These are phyloP conservation scores for Listrodromus nycthemerus DNA, from an alignment of 2,888 invertebrate genomes.

Conservation along the genomic window DNA sequence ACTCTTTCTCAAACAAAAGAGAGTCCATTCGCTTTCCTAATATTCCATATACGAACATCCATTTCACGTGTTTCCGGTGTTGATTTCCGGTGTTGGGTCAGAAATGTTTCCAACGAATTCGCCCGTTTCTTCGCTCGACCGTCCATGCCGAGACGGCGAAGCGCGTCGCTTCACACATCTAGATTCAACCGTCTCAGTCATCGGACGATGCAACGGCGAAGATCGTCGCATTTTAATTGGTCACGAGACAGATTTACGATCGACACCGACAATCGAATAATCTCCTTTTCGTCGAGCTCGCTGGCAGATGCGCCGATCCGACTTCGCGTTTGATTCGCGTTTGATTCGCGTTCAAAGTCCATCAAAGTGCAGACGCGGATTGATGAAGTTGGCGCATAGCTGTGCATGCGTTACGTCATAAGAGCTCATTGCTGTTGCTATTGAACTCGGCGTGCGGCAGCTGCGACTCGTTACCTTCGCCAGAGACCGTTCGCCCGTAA, in stretches of 20 bases:
- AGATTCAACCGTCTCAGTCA: not conserved
- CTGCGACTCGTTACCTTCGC: constrained; percentile 75
- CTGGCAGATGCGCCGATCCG: not conserved
- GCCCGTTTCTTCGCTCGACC: too few relatives aligned
- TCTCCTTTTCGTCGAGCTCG: not conserved
- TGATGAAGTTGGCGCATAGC: constrained; percentile 32
- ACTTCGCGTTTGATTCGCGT: not conserved
- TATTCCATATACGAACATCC: too few relatives aligned
- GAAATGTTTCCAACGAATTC: too few relatives aligned
- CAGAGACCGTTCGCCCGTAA: constrained; percentile 71
- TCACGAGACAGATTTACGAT: constrained; percentile 9
- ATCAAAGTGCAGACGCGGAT: constrained; percentile 12
- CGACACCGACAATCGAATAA: not conserved
- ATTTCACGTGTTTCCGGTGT: too few relatives aligned
- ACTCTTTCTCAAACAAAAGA: not conserved
- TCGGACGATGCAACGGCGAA: not conserved
- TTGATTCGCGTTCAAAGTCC: not conserved
- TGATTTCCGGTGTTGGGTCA: too few relatives aligned
- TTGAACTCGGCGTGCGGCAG: constrained; percentile 69
- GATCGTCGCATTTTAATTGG: not conserved
- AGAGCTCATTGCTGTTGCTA: constrained; percentile 40
- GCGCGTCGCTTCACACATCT: not conserved
- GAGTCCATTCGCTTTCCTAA: not conserved
- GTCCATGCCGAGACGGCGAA: too few relatives aligned
- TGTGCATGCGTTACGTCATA: constrained; percentile 34